These are phyloP conservation scores for Percopsis transmontana DNA, from an alignment of 2,113 vertebrate genomes.

Conservation along the genomic window DNA sequence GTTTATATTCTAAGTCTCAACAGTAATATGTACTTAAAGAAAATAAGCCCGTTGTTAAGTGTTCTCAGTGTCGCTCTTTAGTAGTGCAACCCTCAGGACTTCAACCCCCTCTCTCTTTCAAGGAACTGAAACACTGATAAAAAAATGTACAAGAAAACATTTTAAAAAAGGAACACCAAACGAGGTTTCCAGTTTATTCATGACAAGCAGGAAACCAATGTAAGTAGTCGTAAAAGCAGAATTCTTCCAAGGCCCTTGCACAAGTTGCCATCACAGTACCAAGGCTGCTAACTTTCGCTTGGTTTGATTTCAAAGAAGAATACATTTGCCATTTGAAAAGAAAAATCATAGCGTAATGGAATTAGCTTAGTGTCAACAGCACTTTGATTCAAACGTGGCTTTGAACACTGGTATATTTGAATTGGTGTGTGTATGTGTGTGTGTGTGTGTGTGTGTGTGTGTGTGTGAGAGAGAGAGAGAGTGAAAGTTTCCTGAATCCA, in stretches of 20 bases:
- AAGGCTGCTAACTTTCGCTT: conserved; percentile 19
- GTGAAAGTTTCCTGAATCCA: background rate
- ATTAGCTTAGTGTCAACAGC: conserved; percentile 42
- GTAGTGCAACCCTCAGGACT: conserved; percentile 34
- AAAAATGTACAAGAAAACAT: conserved; percentile 62
- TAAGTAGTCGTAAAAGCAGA: too few species aligned
- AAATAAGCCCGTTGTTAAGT: conserved; percentile 15
- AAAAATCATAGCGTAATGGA: conserved; percentile 16
- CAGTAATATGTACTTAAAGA: conserved; percentile 18
- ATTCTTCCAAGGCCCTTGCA: conserved; percentile 31
- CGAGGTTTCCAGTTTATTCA: conserved; percentile 55
- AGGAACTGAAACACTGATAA: conserved; percentile 40
- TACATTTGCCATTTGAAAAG: conserved; percentile 26
- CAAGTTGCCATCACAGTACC: conserved; percentile 50
- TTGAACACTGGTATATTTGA: background rate
- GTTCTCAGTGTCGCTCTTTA: conserved; percentile 39
- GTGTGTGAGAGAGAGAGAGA: too few species aligned
- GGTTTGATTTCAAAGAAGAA: conserved; percentile 31
- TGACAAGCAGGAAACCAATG: conserved; percentile 33
- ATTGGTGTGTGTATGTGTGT: background rate
- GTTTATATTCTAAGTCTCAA: conserved; percentile 19
- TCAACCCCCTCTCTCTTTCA: conserved; percentile 19
- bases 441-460: background rate
- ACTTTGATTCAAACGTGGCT: conserved; percentile 29
- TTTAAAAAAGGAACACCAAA: conserved; percentile 56